These are phyloP conservation scores for Ditylenchus dipsaci DNA, from an alignment of 1,140 invertebrate species.

Conservation along the genomic window DNA sequence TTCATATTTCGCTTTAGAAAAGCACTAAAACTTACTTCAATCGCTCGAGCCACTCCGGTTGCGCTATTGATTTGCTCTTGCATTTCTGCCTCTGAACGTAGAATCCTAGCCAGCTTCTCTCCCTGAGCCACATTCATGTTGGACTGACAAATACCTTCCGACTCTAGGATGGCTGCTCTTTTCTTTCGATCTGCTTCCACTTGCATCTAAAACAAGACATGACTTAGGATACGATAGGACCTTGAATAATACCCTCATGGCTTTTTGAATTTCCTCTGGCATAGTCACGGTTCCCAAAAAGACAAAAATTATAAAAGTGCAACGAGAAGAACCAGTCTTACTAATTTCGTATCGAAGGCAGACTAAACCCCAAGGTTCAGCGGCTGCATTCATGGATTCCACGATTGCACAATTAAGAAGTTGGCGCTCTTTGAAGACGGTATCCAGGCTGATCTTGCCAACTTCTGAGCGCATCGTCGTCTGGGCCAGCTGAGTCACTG, in stretches of 20 bases:
- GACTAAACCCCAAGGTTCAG: slow-evolving; percentile 89
- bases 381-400: slow-evolving; percentile 91
- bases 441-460: slow-evolving; percentile 94
- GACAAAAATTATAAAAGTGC: background rate
- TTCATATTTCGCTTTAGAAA: no score
- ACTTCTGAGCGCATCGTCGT: slow-evolving; percentile 98
- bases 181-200: slow-evolving; percentile 95
- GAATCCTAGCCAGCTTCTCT: slow-evolving; percentile 79
- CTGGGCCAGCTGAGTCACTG: slow-evolving; percentile 94
- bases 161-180: slow-evolving; percentile 88
- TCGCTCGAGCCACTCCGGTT: slow-evolving; percentile 77
- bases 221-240: background rate
- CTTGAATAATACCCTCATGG: slow-evolving; percentile 72
- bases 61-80: slow-evolving; percentile 83
- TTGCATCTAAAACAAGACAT: slow-evolving; percentile 88
- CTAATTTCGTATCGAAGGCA: slow-evolving; percentile 92
- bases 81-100: slow-evolving; percentile 63
- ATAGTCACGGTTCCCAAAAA: slow-evolving; percentile 62
- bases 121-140: slow-evolving; percentile 79
- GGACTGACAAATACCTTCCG: slow-evolving; percentile 66
- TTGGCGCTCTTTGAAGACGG: slow-evolving; percentile 90
- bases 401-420: slow-evolving; percentile 88
- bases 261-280: slow-evolving; percentile 85
- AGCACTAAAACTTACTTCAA: slow-evolving; percentile 63
- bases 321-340: background rate